phyloP scores from a whole-genome alignment of 2,888 invertebrate genomes.

The Carterocephalus palaemon region DNA sequence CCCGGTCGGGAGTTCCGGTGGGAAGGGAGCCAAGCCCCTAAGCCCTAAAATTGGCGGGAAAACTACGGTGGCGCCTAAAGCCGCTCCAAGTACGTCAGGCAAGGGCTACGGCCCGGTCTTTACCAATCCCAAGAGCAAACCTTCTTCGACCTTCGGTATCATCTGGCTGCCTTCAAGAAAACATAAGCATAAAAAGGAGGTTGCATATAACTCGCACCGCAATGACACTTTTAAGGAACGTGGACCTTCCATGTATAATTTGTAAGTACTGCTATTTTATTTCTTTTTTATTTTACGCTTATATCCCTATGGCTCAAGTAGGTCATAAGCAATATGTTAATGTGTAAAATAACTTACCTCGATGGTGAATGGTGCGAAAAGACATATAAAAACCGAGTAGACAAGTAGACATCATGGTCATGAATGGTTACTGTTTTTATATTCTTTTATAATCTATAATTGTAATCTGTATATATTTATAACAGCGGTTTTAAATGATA shows the following conservation, averaged over 20 bases:
- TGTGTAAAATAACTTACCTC: background rate
- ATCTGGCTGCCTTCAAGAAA: slow-evolving; percentile 65
- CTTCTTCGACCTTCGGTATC: slow-evolving; percentile 54
- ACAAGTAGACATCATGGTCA: too few species aligned
- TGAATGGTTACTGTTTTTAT: too few species aligned
- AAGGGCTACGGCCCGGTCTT: slow-evolving; percentile 44
- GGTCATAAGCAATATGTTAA: background rate
- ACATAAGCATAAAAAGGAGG: slow-evolving; percentile 58
- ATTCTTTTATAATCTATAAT: too few species aligned
- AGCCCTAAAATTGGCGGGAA: slow-evolving; percentile 20
- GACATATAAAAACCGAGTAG: too few species aligned
- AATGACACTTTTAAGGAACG: slow-evolving; percentile 49
- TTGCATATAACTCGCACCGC: slow-evolving; percentile 51
- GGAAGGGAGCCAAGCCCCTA: slow-evolving; percentile 3
- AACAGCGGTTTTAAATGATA: too few species aligned
- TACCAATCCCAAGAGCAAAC: slow-evolving; percentile 47
- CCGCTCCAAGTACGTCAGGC: slow-evolving; percentile 26
- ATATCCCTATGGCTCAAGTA: background rate
- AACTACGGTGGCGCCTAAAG: slow-evolving; percentile 18
- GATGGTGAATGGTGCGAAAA: too few species aligned
- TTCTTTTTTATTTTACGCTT: background rate
- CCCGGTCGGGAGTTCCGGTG: slow-evolving; percentile 26
- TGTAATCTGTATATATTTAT: too few species aligned
- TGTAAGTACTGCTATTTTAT: slow-evolving; percentile 50
- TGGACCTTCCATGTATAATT: slow-evolving; percentile 62